Evolutionary conservation across 1,140 invertebrate genomes (phyloP).

Genomic region (Drosophila nigrodunni): DNA sequence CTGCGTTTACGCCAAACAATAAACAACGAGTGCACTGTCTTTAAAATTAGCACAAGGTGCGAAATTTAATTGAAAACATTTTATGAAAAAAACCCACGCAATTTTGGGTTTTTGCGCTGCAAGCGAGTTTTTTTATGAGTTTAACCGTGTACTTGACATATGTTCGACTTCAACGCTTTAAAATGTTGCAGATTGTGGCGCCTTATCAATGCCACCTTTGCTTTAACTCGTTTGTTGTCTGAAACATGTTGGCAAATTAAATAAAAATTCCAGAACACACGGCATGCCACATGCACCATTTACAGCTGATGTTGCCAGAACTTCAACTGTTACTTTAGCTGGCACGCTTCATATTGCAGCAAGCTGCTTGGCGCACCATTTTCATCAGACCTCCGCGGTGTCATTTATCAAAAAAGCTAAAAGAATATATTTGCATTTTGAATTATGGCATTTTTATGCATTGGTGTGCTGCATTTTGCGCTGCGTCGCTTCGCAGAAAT

Average conservation of each 20-base stretch:
- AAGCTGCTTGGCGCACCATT: slow-evolving; percentile 51
- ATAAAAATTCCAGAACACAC: slow-evolving; percentile 65
- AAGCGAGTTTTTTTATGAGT: not conserved
- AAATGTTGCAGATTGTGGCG: slow-evolving; percentile 3
- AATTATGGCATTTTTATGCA: slow-evolving; percentile 83
- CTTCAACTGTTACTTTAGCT: slow-evolving; percentile 28
- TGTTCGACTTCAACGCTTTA: slow-evolving; percentile 1
- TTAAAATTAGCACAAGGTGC: slow-evolving; percentile 47
- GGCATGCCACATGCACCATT: slow-evolving; percentile 34
- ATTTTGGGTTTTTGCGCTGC: not conserved
- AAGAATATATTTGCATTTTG: slow-evolving; percentile 83
- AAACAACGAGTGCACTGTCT: slow-evolving; percentile 63
- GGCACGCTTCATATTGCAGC: slow-evolving; percentile 77
- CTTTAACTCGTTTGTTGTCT: slow-evolving; percentile 1
- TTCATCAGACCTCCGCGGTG: slow-evolving; percentile 81
- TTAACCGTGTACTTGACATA: slow-evolving; percentile 22
- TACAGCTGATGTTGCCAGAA: slow-evolving; percentile 14
- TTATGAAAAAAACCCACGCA: slow-evolving; percentile 23
- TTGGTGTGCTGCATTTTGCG: slow-evolving; percentile 78
- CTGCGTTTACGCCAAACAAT: slow-evolving; percentile 58
- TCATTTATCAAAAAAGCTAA: slow-evolving; percentile 83
- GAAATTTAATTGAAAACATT: slow-evolving; percentile 5
- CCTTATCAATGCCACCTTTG: slow-evolving; percentile 10
- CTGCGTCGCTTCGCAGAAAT: slow-evolving; percentile 59
- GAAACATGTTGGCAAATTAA: slow-evolving; percentile 57